Conservation (phyloP, 2,113 vertebrate species). For the Gadus macrocephalus region DNA sequence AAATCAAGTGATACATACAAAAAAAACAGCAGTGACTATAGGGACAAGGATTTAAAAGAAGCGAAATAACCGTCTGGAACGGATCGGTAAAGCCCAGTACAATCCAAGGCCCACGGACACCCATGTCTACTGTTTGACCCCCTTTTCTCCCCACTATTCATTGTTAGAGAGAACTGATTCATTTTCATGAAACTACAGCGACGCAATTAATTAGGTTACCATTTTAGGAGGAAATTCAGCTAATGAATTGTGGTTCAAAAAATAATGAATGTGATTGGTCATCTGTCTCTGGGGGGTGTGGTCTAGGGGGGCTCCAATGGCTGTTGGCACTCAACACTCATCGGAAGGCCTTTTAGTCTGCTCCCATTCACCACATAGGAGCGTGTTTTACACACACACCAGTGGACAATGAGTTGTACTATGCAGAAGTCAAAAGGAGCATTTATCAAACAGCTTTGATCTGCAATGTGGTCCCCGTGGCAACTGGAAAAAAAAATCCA, state of each 20-base stretch:
- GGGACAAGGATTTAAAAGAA: conserved; percentile 21
- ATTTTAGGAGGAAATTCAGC: background rate
- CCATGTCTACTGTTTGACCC: conserved; percentile 7
- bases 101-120: conserved; percentile 31
- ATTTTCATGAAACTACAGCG: background rate
- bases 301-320: conserved; percentile 30
- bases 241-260: background rate
- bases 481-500: background rate
- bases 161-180: background rate
- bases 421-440: background rate
- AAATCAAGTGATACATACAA: conserved; percentile 60
- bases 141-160: conserved; percentile 17
- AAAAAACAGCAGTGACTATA: conserved; percentile 56
- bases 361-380: conserved; percentile 38
- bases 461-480: background rate
- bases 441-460: background rate
- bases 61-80: conserved; percentile 14
- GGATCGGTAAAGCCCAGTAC: conserved; percentile 29
- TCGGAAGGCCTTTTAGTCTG: conserved; percentile 52
- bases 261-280: background rate
- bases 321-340: conserved; percentile 38
- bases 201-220: background rate
- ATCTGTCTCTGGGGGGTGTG: conserved; percentile 27
- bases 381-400: conserved; percentile 2
- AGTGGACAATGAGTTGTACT: background rate